Evolutionary conservation across 2,113 vertebrate species (phyloP), one percentile per base, ranked within the genome.

Genomic region (Pithys albifrons): DNA sequence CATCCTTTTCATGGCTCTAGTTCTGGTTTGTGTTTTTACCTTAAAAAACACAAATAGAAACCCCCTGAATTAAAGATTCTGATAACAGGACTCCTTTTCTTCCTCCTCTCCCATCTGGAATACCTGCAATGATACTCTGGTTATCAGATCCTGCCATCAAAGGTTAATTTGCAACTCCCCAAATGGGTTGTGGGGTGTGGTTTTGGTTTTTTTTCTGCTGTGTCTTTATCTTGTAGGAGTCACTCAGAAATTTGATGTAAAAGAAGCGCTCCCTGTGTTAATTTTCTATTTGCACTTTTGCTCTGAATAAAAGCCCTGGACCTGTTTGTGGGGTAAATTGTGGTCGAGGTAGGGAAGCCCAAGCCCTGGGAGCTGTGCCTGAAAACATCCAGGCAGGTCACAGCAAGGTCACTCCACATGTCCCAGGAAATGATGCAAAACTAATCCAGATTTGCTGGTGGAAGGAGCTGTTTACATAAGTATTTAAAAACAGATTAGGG

Each of bases 401-500:
- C 64, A 67, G 67, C 52, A 79, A 97, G 98, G 98, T 98, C 98
- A 94, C 96, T 94, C 93, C 85, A 19, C 95, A 95, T 96, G 97
- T 97, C 96, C 97, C 97, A 98, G 98, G 98, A 99, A 98, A 97
- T 96, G 98, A 98, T 97, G 97, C 98, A 97, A 97, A 98, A 97
- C 98, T 99, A 99, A 99, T 99, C 99, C 98, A 97, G 93, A 97
- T 98, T 97, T 96, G 97, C 97, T 91, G 96, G 96, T 98, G 98
- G 98, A 98, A 98, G 98, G 95, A 96, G 93, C 78, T 99, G 99
- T 99, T 99, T 98, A 98, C 98, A 98, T 95, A 98, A 98, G 97
- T 98, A 98, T 99, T 99, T 98, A 98, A 97, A 97, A 97, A 96
- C 97, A 98, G 99, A 99, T 99, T 99, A 99, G 98, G 96, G 96